phyloP scores from a whole-genome alignment of 1,140 invertebrate species.

The Philopotamus ludificatus region DNA sequence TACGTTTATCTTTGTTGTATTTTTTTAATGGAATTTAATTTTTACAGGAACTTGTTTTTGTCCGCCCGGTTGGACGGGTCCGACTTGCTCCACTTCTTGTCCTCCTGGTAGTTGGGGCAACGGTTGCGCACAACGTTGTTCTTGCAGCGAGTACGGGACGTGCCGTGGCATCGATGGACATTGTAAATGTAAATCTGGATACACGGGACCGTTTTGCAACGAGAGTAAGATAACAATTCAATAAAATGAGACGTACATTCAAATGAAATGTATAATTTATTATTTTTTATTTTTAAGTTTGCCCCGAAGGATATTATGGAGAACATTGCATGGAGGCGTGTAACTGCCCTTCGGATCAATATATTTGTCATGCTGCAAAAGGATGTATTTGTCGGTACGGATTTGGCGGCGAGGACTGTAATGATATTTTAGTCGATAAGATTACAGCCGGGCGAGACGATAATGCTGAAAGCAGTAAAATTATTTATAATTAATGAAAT shows the following conservation, averaged over 20 bases:
- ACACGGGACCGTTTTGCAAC: slow-evolving; percentile 75
- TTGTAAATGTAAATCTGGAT: slow-evolving; percentile 77
- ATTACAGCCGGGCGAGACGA: slow-evolving; percentile 14
- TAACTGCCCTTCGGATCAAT: slow-evolving; percentile 73
- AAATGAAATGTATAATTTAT: background rate
- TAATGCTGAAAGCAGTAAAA: too few relatives aligned
- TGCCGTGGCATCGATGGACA: slow-evolving; percentile 80
- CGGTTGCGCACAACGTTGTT: slow-evolving; percentile 82
- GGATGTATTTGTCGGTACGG: slow-evolving; percentile 82
- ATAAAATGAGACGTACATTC: background rate
- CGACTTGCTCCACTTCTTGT: slow-evolving; percentile 78
- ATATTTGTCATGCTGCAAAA: slow-evolving; percentile 74
- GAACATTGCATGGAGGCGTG: slow-evolving; percentile 83
- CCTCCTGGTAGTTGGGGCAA: slow-evolving; percentile 78
- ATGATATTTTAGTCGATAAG: slow-evolving; percentile 43
- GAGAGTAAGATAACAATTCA: slow-evolving; percentile 59
- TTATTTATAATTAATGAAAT: slow-evolving; percentile 13
- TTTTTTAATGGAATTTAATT: too few relatives aligned
- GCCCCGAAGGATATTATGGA: slow-evolving; percentile 86
- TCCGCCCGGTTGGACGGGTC: slow-evolving; percentile 79
- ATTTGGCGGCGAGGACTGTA: slow-evolving; percentile 65
- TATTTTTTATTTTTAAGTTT: slow-evolving; percentile 62
- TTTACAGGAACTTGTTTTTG: slow-evolving; percentile 77
- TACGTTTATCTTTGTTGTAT: too few relatives aligned
- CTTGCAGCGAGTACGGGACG: slow-evolving; percentile 75